Percentiles rank a stretch among this genome's conserved stretches.
These are phyloP conservation scores for Dorcus parallelipipedus DNA, from an alignment of 2,888 invertebrate species.

Conservation along the genomic window DNA sequence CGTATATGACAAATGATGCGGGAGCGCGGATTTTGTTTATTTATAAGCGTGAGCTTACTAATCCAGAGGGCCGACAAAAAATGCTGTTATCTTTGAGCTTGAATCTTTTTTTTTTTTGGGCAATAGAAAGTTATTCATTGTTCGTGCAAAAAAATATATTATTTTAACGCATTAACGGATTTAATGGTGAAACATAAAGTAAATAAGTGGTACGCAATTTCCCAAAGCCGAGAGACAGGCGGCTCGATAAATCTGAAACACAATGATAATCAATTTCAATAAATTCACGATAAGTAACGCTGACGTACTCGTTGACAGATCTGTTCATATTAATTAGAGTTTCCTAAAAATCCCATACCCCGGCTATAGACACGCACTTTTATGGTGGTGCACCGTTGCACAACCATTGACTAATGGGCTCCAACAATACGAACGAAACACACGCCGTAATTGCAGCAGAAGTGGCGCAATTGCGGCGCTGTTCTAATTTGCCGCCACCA, in stretches of 20 bases:
- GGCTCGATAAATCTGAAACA: not conserved
- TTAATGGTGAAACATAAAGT: no score
- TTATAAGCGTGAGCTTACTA: no score
- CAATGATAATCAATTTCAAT: not conserved
- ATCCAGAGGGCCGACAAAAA: no score
- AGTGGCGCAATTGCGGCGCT: no score
- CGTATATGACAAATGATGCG: no score
- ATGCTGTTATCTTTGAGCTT: not conserved
- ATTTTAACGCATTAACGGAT: not conserved
- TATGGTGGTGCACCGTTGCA: not conserved
- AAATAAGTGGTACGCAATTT: no score
- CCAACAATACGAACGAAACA: not conserved
- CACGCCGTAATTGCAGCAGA: no score
- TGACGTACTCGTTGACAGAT: not conserved
- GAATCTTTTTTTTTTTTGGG: not conserved
- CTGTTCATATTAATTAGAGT: not conserved
- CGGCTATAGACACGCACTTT: not conserved
- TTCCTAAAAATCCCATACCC: not conserved
- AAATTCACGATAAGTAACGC: not conserved
- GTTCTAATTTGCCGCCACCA: no score
- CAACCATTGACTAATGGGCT: not conserved
- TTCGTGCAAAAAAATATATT: not conserved
- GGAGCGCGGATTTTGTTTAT: no score
- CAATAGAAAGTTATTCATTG: not conserved
- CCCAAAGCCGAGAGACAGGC: not conserved